Conservation (phyloP, 2,797 vertebrate genomes). For the Propithecus deckenii region DNA sequence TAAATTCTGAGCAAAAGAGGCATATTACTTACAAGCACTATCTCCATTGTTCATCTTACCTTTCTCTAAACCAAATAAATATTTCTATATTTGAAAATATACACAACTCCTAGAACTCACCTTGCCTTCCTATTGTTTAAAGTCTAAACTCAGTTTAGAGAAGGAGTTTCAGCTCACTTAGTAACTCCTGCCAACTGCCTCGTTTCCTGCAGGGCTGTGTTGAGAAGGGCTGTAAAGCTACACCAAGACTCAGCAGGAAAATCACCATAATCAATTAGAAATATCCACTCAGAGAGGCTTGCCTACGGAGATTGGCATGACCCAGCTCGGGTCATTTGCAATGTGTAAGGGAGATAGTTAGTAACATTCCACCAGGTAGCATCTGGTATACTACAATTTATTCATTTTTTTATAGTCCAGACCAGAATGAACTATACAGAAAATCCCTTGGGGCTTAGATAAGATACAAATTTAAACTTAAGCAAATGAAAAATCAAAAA, state of each 20-base stretch:
- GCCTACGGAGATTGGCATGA: accelerated
- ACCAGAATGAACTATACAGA: not conserved
- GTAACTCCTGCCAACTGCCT: not conserved
- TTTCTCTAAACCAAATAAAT: not conserved
- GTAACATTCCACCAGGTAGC: not conserved
- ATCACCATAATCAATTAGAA: not conserved
- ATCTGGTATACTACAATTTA: not conserved
- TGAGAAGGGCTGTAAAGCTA: not conserved
- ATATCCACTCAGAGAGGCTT: not conserved
- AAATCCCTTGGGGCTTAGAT: not conserved
- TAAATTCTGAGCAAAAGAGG: not conserved
- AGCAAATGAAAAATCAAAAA: not conserved
- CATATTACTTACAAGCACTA: not conserved
- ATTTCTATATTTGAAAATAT: not conserved
- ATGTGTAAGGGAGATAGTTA: not conserved
- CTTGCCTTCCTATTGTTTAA: not conserved
- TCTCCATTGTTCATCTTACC: not conserved
- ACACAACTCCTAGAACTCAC: not conserved
- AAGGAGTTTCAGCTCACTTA: not conserved
- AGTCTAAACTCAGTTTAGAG: not conserved
- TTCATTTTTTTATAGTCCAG: not conserved
- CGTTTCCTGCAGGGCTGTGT: not conserved
- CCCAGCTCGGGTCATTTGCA: not conserved
- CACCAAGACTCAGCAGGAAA: not conserved
- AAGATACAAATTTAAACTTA: not conserved